Evolutionary conservation across 2,113 vertebrate genomes (phyloP), one percentile per base, ranked within the genome.

Genomic region (Chaetodon trifascialis): DNA sequence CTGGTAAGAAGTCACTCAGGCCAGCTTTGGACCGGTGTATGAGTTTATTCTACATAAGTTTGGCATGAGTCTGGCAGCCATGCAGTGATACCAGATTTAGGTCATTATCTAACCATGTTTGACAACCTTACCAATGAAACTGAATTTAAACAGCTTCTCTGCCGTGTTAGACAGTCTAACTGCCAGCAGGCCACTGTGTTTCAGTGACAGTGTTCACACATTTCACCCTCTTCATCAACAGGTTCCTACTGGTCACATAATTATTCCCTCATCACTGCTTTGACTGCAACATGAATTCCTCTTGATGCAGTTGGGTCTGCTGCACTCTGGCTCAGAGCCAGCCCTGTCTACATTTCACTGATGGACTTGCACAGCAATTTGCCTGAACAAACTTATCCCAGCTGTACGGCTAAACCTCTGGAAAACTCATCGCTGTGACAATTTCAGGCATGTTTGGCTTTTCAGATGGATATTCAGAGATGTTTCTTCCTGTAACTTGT

Each of bases 351-450:
- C 79, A 74, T 90, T 87, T 91, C 82, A 85, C 79, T 78, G 88
- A 90, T 81, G 85, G 84, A 83, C 87, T 88, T 38, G 0, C 79
- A 56, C 59, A 86, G 88, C 84, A 89, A 89, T 90, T 89, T 90
- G 87, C 84, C 88, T 86, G 87, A 91, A 86, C 90, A 93, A 91
- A 91, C 88, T 68, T 10, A 62, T 83, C 84, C 91, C 91, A 89
- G 90, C 91, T 91, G 90, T 77, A 56, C 16, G 0, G 72, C 59
- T 47, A 25, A 69, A 84, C 68, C 79, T 87, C 91, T 92, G 90
- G 80, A 83, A 92, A 93, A 90, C 38, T 21, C 81, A 89, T 90
- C 88, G 83, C 78, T 59, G 52, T 44, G 87, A 85, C 92, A 83
- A 84, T 77, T 80, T 81, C 82, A 77, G 89, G 88, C 89, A 87